Percentiles rank a stretch among this genome's conserved stretches.
These are phyloP conservation scores for Onychomys arenicola DNA, from an alignment of 2,797 vertebrate species.

Conservation along the genomic window DNA sequence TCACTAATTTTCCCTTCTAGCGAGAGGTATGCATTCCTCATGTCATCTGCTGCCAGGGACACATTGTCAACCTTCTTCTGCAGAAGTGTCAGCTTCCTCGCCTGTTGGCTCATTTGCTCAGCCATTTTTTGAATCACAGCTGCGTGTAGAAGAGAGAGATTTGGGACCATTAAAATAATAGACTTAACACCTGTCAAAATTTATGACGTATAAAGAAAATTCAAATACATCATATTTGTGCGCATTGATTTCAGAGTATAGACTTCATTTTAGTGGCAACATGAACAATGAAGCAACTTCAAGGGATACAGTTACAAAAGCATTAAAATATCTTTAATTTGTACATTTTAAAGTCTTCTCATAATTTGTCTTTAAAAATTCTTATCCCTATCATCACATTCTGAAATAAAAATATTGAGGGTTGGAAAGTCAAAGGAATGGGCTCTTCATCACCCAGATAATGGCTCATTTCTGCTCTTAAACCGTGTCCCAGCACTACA, in stretches of 20 bases:
- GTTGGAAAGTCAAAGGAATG: neutral
- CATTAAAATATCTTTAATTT: constrained; percentile 14
- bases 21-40: constrained; percentile 84
- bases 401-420: neutral
- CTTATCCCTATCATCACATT: neutral
- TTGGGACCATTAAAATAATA: neutral
- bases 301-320: neutral
- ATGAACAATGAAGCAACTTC: neutral
- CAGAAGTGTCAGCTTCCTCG: constrained; percentile 85
- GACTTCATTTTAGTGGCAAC: neutral
- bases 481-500: neutral
- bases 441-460: neutral
- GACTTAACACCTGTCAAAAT: neutral
- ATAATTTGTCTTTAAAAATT: neutral
- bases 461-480: neutral
- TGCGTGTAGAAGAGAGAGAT: constrained; percentile 73
- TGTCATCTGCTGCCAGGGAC: constrained; percentile 82
- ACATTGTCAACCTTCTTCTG: constrained; percentile 88
- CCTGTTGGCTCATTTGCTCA: constrained; percentile 87
- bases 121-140: constrained; percentile 86
- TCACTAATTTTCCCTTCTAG: constrained; percentile 89
- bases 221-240: neutral
- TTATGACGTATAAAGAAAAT: neutral
- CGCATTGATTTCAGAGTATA: constrained; percentile 40
- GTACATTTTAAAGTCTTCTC: neutral